These are phyloP conservation scores for Sinella curviseta DNA, from an alignment of 1,140 invertebrate species.

Conservation along the genomic window DNA sequence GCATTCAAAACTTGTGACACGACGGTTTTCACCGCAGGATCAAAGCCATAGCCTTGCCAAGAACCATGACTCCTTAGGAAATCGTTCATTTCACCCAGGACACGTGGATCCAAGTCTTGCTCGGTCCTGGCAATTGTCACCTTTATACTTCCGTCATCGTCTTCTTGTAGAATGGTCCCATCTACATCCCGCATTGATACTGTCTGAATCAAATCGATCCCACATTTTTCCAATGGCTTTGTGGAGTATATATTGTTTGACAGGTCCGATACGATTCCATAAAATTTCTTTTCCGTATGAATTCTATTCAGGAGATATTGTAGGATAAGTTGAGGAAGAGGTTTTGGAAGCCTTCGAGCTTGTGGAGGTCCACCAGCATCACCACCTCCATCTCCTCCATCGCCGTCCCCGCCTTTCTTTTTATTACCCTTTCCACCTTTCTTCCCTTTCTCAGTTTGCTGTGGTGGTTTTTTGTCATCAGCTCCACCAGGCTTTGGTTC, in stretches of 20 bases:
- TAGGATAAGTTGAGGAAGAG: slow-evolving; percentile 1
- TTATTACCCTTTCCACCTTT: too few relatives aligned
- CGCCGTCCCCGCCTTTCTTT: background rate
- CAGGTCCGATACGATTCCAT: slow-evolving; percentile 30
- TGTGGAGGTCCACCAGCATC: background rate
- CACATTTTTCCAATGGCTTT: background rate
- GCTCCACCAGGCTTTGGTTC: background rate
- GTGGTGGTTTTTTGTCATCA: too few relatives aligned
- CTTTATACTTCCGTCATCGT: background rate
- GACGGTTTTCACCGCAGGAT: background rate
- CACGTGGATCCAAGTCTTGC: background rate
- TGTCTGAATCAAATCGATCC: background rate
- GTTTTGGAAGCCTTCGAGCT: background rate
- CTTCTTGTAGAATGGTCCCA: background rate
- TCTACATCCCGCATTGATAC: background rate
- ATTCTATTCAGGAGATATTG: background rate
- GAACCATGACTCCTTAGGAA: background rate
- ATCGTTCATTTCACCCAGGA: background rate
- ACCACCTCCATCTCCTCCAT: background rate
- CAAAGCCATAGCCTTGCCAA: background rate
- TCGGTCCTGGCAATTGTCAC: background rate
- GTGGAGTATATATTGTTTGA: slow-evolving; percentile 18
- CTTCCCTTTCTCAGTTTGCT: background rate
- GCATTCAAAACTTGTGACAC: background rate
- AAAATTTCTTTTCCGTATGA: background rate